phyloP scores from a whole-genome alignment of 2,797 vertebrate species.

The Gymnoscopelus microlampas region DNA sequence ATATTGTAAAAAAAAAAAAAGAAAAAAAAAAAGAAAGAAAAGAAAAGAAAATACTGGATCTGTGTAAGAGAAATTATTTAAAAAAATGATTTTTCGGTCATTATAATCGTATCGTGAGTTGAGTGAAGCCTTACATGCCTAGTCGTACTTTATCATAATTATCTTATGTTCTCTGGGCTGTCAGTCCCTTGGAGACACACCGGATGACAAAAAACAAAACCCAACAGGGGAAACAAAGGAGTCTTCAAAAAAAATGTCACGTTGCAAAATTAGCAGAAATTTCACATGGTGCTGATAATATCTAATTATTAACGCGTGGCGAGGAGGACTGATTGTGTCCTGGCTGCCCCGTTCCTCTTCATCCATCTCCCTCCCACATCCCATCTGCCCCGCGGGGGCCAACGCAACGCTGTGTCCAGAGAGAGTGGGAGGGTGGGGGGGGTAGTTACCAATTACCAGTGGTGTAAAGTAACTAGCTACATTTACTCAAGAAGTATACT shows the following conservation, averaged over 20 bases:
- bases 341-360: slow-evolving; percentile 40
- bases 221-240: slow-evolving; percentile 47
- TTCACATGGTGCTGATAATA: slow-evolving; percentile 45
- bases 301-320: slow-evolving; percentile 58
- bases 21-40: no score
- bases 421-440: slow-evolving; percentile 48
- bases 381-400: slow-evolving; percentile 71
- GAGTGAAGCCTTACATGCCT: no score
- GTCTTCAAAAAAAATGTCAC: slow-evolving; percentile 44
- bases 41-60: no score
- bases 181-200: slow-evolving; percentile 38
- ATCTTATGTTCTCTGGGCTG: slow-evolving; percentile 51
- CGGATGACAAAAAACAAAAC: no score
- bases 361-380: slow-evolving; percentile 73
- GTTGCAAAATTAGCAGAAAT: slow-evolving; percentile 57
- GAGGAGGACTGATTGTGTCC: slow-evolving; percentile 65
- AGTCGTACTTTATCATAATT: slow-evolving; percentile 62
- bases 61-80: not conserved
- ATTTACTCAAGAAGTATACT: no score
- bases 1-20: no score
- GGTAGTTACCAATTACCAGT: not conserved
- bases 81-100: slow-evolving; percentile 19
- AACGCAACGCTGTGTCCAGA: slow-evolving; percentile 61
- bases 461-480: no score
- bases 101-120: no score